Conservation (phyloP, 2,797 vertebrate species). For the Bovichtus variegatus region DNA sequence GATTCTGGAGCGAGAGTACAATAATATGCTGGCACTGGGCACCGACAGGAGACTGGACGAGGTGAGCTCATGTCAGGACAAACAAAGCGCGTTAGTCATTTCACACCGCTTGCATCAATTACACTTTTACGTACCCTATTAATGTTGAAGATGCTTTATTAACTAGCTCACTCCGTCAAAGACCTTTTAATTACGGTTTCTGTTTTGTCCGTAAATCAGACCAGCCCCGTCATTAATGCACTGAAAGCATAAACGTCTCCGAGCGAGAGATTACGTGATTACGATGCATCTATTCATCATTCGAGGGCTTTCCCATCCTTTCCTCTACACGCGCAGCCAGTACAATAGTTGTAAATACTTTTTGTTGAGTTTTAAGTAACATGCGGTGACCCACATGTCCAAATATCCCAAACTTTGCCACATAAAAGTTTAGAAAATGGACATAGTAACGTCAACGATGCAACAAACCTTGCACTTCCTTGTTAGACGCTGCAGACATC, state of each 20-base stretch:
- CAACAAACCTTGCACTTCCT: too few species aligned
- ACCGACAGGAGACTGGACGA: constrained; percentile 98
- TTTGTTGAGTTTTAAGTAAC: neutral
- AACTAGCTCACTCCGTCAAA: too few species aligned
- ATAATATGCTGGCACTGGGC: constrained; percentile 97
- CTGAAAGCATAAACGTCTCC: neutral
- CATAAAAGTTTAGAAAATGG: neutral
- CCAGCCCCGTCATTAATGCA: neutral
- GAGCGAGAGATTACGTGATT: neutral
- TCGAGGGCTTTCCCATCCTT: neutral
- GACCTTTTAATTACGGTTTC: neutral
- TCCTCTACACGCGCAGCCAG: neutral
- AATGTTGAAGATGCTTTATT: neutral
- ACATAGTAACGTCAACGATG: too few species aligned
- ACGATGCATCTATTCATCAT: neutral
- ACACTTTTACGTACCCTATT: neutral
- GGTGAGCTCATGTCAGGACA: constrained; percentile 82
- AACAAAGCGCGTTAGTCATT: neutral
- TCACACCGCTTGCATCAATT: neutral
- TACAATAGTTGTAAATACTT: neutral
- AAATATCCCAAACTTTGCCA: neutral
- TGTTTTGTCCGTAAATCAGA: neutral
- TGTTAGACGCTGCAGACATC: too few species aligned
- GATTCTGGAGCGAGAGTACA: constrained; percentile 98
- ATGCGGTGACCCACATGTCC: neutral